Evolutionary conservation across 2,888 invertebrate genomes (phyloP).

Genomic region (Thelaira solivaga): DNA sequence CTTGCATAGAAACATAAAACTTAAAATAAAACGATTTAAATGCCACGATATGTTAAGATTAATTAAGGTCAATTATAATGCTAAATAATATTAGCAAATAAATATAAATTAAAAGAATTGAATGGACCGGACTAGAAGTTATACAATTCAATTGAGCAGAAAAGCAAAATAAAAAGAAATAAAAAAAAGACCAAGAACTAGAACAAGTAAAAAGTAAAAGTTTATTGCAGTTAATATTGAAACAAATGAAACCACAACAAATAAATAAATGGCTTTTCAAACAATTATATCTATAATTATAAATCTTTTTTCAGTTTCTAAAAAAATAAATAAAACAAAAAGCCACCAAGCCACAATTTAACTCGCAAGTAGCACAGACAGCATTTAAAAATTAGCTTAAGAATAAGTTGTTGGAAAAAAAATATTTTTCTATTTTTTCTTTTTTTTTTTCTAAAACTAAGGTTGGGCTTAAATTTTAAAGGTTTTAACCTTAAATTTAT

Average conservation of each 20-base stretch:
- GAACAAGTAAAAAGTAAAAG: slow-evolving; percentile 17
- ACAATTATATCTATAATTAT: slow-evolving; percentile 60
- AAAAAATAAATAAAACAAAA: too few relatives aligned
- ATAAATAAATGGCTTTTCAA: slow-evolving; percentile 46
- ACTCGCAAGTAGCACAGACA: slow-evolving; percentile 9
- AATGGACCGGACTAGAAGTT: not conserved
- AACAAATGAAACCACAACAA: not conserved
- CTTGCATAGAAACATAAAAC: not conserved
- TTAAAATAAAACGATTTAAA: slow-evolving; percentile 32
- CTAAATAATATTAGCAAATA: slow-evolving; percentile 15
- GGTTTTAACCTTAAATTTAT: slow-evolving; percentile 54
- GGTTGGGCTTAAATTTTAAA: slow-evolving; percentile 46
- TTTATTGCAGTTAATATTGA: not conserved
- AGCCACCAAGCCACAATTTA: not conserved
- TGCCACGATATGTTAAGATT: slow-evolving; percentile 50
- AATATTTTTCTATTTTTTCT: not conserved
- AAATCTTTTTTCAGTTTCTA: slow-evolving; percentile 45
- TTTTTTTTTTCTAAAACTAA: not conserved
- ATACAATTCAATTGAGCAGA: not conserved
- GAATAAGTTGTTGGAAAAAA: not conserved
- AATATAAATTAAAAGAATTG: slow-evolving; percentile 14
- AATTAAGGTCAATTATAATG: slow-evolving; percentile 57
- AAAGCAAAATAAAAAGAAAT: not conserved
- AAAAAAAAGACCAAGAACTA: not conserved
- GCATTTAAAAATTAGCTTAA: slow-evolving; percentile 7